Base-by-base conservation (phyloP, 2,888 invertebrate genomes). In the Epinotia nisella region DNA sequence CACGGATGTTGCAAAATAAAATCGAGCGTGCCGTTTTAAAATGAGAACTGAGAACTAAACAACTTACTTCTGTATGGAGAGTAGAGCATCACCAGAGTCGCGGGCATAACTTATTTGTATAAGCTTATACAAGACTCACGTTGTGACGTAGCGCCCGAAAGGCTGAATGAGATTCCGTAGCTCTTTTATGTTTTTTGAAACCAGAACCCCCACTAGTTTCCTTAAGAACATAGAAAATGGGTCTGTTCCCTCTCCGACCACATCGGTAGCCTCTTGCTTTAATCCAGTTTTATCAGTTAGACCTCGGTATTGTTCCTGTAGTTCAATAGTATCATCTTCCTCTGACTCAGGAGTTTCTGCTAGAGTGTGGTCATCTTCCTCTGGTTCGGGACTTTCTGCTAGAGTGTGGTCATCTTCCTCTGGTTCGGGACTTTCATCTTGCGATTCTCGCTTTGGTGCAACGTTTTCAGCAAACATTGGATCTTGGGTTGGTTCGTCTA, bases 181-280 rank as follows among this genome's bases (percentile, higher is more conserved):
- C 41, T 56, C 21, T 7, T 5, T 19, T 39, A 41, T 9, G 19
- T 1, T 41, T 17, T 66, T 66, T 11, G 39, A 21, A 10, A 21
- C 53, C 5, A 66, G 39, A 56, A 41, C n/a, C 10, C 24, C 56
- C 56, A 56, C 2, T 4, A 66, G 41, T 41, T 56, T 66, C 10
- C 3, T 19, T n/a, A 66, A 41, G 24, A 66, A 66, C n/a, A 15
- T 17, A 5, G 66, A 66, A 41, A 66, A 66, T 24, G 66, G 56
- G 2, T 56, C 66, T 7, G n/a, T 66, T 11, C 24, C 53, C n/a
- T 11, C 11, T 21, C 55, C 35, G 9, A 3, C 7, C 1, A 9
- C 21, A 9, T 13, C 10, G 4, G 10, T 1, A 24, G 21, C 19
- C 19, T 41, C 53, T 19, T 13, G 3, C 10, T 55, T 35, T n/a